phyloP scores from a whole-genome alignment of 2,888 invertebrate species.

The Dorcus hopei region DNA sequence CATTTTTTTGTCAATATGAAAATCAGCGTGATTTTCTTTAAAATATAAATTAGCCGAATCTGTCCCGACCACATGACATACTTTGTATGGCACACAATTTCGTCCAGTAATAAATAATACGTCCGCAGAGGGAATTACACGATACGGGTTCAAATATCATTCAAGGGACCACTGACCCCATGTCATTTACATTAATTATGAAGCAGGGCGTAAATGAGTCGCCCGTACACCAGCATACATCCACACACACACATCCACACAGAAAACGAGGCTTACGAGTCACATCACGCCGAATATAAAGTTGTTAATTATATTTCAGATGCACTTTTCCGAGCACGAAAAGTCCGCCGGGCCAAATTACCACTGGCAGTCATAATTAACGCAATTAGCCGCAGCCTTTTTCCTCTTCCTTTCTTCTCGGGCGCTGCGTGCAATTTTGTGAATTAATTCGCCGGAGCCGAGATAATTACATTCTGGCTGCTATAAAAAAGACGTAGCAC shows the following conservation, averaged over 20 bases:
- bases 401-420: background rate
- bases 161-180: no score
- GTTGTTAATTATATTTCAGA: background rate
- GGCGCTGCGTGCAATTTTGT: background rate
- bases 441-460: background rate
- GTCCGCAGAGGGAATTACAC: no score
- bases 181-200: no score
- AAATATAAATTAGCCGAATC: no score
- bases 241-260: background rate
- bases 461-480: background rate
- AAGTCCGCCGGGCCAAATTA: background rate
- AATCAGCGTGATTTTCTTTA: no score
- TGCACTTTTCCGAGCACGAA: background rate
- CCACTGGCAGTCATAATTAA: background rate
- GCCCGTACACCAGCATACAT: background rate
- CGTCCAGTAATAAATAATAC: no score
- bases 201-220: background rate
- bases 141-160: no score
- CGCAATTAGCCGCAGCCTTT: background rate
- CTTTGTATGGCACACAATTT: no score
- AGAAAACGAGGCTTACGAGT: background rate
- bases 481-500: background rate
- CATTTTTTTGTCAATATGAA: no score
- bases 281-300: background rate
- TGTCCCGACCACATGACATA: no score